phyloP scores from a whole-genome alignment of 2,888 invertebrate species.

The Orthosia incerta region DNA sequence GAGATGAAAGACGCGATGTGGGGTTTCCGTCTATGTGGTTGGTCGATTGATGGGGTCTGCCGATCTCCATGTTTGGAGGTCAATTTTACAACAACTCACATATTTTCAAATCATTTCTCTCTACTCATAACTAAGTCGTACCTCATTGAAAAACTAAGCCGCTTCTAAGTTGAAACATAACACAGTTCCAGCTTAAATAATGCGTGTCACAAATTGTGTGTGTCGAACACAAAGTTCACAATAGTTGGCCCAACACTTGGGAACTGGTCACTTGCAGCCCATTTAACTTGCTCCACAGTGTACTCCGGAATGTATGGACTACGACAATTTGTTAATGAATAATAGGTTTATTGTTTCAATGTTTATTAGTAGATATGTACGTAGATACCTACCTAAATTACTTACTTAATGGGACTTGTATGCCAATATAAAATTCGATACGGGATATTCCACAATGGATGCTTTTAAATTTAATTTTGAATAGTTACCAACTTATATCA shows the following conservation, averaged over 20 bases:
- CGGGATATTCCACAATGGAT: not conserved
- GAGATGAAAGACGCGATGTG: no score
- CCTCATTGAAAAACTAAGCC: not conserved
- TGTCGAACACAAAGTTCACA: slow-evolving; percentile 14
- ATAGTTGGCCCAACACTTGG: slow-evolving; percentile 37
- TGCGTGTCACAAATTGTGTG: slow-evolving; percentile 14
- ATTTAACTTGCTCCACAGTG: slow-evolving; percentile 57
- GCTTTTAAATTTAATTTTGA: no score
- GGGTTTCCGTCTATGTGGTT: no score
- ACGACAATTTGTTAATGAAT: slow-evolving; percentile 1
- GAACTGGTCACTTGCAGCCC: slow-evolving; percentile 44
- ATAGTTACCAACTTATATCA: no score
- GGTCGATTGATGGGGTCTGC: no score
- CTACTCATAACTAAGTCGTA: not conserved
- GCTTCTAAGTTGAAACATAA: not conserved
- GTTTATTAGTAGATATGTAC: not conserved
- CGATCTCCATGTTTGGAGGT: not conserved
- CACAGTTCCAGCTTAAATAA: not conserved
- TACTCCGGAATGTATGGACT: slow-evolving; percentile 2
- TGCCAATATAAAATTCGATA: not conserved
- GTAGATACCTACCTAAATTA: no score
- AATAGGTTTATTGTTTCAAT: slow-evolving; percentile 1
- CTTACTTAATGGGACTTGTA: not conserved
- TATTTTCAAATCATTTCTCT: not conserved
- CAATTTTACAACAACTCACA: not conserved